phyloP scores from a whole-genome alignment of 1,140 invertebrate species.

The Drosophila pseudoananassae region DNA sequence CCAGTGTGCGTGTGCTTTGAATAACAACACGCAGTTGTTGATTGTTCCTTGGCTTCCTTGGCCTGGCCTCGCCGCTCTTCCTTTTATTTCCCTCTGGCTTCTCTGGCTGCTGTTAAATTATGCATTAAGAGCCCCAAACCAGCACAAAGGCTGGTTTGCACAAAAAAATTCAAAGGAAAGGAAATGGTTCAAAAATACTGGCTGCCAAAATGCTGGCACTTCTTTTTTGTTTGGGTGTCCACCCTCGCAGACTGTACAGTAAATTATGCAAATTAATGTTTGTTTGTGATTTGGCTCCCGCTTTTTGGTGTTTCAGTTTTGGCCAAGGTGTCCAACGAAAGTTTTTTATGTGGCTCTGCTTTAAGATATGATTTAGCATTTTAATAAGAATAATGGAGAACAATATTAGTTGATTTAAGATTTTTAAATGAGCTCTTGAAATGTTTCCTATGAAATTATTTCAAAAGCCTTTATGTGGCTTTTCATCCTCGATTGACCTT shows the following conservation, averaged over 20 bases:
- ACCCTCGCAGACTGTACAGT: constrained; percentile 42
- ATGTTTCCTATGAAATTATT: not conserved
- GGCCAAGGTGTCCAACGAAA: constrained; percentile 22
- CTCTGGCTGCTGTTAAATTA: constrained; percentile 74
- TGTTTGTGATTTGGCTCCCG: constrained; percentile 66
- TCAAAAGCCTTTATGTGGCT: too few relatives aligned
- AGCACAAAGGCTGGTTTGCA: constrained; percentile 12
- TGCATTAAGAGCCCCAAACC: constrained; percentile 70
- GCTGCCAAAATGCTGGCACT: constrained; percentile 56
- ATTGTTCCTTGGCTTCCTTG: constrained; percentile 74
- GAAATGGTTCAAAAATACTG: constrained; percentile 62
- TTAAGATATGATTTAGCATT: constrained; percentile 1
- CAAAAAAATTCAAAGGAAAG: constrained; percentile 40
- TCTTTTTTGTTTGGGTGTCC: constrained; percentile 45
- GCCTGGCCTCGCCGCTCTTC: constrained; percentile 9
- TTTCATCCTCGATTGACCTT: not conserved
- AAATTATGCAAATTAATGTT: constrained; percentile 80
- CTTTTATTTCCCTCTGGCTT: constrained; percentile 15
- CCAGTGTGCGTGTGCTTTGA: constrained; percentile 68
- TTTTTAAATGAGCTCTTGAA: not conserved
- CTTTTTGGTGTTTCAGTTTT: constrained; percentile 15
- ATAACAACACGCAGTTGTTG: constrained; percentile 80
- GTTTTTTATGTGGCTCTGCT: constrained; percentile 19
- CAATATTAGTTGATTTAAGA: not conserved
- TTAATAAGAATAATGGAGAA: not conserved